These are phyloP conservation scores for Galerucella calmariensis DNA, from an alignment of 2,888 invertebrate genomes.

Conservation along the genomic window DNA sequence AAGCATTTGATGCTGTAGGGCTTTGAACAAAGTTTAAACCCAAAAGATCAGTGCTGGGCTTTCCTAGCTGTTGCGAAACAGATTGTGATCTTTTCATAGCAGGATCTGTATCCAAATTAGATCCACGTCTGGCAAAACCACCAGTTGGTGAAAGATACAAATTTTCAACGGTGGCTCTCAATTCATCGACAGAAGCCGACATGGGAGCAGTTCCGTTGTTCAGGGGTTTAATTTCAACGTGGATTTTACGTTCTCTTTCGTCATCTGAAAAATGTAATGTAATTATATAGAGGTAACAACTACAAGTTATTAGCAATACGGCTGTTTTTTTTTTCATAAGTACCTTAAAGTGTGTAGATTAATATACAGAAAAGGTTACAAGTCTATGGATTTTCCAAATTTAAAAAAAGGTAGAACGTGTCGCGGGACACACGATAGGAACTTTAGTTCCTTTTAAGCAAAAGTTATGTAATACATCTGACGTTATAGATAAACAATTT, in stretches of 20 bases:
- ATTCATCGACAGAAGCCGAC: conserved; percentile 95
- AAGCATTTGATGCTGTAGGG: conserved; percentile 84
- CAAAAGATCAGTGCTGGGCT: conserved; percentile 82
- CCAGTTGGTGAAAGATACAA: conserved; percentile 85
- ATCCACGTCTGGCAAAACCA: conserved; percentile 73
- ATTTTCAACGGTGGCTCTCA: conserved; percentile 91
- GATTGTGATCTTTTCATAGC: conserved; percentile 79
- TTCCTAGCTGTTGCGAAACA: conserved; percentile 79
- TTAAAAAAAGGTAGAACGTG: no score
- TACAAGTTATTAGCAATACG: no score
- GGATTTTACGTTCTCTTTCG: conserved; percentile 88
- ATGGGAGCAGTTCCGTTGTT: conserved; percentile 90
- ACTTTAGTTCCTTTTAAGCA: no score
- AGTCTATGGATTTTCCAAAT: no score
- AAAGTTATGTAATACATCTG: no score
- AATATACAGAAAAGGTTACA: no score
- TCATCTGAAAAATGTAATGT: conserved; percentile 69
- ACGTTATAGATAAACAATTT: no score
- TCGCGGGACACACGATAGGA: no score
- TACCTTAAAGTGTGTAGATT: no score
- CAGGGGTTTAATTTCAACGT: conserved; percentile 94
- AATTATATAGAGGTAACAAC: no score
- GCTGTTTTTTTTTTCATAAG: no score
- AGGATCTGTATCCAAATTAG: conserved; percentile 73
- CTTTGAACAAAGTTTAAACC: conserved; percentile 81